These are phyloP conservation scores for Aethina tumida DNA, from an alignment of 1,140 invertebrate species.

Conservation along the genomic window DNA sequence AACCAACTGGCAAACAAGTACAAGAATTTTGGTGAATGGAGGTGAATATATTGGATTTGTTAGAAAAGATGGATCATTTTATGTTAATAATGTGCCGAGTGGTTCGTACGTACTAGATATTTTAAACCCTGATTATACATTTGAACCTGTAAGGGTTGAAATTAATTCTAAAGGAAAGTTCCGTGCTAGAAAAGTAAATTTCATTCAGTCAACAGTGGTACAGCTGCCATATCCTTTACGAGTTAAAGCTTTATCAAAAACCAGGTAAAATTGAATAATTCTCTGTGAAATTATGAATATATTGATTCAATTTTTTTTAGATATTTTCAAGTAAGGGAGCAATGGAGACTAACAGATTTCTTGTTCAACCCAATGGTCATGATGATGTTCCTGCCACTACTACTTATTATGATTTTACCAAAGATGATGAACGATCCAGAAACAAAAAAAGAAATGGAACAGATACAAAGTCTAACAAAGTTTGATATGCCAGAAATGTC, in stretches of 20 bases:
- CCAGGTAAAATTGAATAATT: constrained; percentile 25
- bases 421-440: constrained; percentile 97
- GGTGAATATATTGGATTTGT: constrained; percentile 81
- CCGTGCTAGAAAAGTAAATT: constrained; percentile 87
- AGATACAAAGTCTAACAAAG: constrained; percentile 71
- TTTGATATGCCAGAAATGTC: constrained; percentile 84
- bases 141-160: constrained; percentile 87
- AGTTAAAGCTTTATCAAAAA: constrained; percentile 70
- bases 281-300: neutral
- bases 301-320: constrained; percentile 35
- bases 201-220: constrained; percentile 82
- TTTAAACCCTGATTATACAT: constrained; percentile 80
- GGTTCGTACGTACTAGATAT: constrained; percentile 95
- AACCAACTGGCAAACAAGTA: constrained; percentile 65
- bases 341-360: constrained; percentile 92
- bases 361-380: constrained; percentile 95
- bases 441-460: constrained; percentile 88
- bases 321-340: constrained; percentile 91
- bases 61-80: constrained; percentile 88
- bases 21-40: constrained; percentile 75
- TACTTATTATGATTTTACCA: constrained; percentile 86
- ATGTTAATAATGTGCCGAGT: constrained; percentile 78
- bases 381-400: constrained; percentile 90
- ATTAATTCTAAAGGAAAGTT: constrained; percentile 95
- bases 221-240: constrained; percentile 87